Evolutionary conservation across 2,888 invertebrate genomes (phyloP).

Genomic region (Pachliopta kotzebuea): DNA sequence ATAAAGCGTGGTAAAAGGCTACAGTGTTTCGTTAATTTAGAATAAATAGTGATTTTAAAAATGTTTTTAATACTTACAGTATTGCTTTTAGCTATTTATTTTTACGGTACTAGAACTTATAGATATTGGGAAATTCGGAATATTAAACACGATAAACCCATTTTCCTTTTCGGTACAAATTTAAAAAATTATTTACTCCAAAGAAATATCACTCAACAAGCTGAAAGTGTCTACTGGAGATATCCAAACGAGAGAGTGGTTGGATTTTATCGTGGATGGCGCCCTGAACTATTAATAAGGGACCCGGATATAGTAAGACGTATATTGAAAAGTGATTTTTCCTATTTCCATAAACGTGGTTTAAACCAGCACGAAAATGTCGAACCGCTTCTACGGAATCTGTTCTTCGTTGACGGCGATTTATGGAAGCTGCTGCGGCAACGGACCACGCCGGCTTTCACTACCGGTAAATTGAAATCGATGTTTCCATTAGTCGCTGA

Average conservation of each 20-base stretch:
- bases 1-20: not conserved
- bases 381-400: conserved; percentile 30
- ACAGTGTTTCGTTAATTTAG: too few species aligned
- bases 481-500: conserved; percentile 22
- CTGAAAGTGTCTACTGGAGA: conserved; percentile 26
- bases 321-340: conserved; percentile 30
- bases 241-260: conserved; percentile 31
- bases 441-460: conserved; percentile 29
- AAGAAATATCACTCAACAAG: conserved; percentile 26
- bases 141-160: conserved; percentile 29
- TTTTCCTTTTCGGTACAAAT: conserved; percentile 29
- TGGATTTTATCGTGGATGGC: conserved; percentile 24
- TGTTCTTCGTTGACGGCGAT: conserved; percentile 31
- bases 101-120: conserved; percentile 20
- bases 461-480: conserved; percentile 27
- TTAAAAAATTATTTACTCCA: conserved; percentile 18
- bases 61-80: conserved; percentile 3
- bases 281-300: conserved; percentile 27
- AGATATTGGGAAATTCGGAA: conserved; percentile 22
- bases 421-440: conserved; percentile 30
- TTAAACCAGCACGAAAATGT: conserved; percentile 26
- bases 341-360: conserved; percentile 29
- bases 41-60: not conserved
- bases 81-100: conserved; percentile 11
- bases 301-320: conserved; percentile 28